These are phyloP conservation scores for Poicephalus meyeri DNA, from an alignment of 2,113 vertebrate species.

Conservation along the genomic window DNA sequence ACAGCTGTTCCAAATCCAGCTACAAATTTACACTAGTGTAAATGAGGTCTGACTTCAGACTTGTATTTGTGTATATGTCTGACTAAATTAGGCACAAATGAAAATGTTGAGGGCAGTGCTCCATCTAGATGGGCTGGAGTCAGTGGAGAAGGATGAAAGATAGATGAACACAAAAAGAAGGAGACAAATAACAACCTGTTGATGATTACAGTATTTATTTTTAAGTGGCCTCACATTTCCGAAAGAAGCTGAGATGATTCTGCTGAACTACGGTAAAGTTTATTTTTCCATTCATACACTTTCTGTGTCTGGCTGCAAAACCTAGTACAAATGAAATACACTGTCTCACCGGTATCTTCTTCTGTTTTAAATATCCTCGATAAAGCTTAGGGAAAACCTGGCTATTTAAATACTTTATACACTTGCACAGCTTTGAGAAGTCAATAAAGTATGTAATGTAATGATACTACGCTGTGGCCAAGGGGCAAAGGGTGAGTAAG, in stretches of 20 bases:
- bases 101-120: slow-evolving; percentile 23
- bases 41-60: slow-evolving; percentile 45
- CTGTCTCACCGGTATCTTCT: not conserved
- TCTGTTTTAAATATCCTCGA: not conserved
- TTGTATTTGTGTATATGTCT: slow-evolving; percentile 19
- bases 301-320: not conserved
- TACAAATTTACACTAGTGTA: slow-evolving; percentile 43
- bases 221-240: slow-evolving; percentile 4
- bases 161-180: not conserved
- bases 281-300: slow-evolving; percentile 2
- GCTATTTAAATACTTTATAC: not conserved
- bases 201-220: slow-evolving; percentile 45
- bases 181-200: slow-evolving; percentile 38
- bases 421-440: not conserved
- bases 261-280: slow-evolving; percentile 5
- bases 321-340: not conserved
- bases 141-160: slow-evolving; percentile 10
- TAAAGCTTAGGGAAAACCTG: not conserved
- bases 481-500: not conserved
- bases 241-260: not conserved
- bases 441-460: not conserved
- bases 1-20: slow-evolving; percentile 49
- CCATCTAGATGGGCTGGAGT: slow-evolving; percentile 34
- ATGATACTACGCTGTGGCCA: not conserved
- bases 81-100: slow-evolving; percentile 55